These are phyloP conservation scores for Imbricaverruca yamaguchii DNA, from an alignment of 2,888 invertebrate genomes.

Conservation along the genomic window DNA sequence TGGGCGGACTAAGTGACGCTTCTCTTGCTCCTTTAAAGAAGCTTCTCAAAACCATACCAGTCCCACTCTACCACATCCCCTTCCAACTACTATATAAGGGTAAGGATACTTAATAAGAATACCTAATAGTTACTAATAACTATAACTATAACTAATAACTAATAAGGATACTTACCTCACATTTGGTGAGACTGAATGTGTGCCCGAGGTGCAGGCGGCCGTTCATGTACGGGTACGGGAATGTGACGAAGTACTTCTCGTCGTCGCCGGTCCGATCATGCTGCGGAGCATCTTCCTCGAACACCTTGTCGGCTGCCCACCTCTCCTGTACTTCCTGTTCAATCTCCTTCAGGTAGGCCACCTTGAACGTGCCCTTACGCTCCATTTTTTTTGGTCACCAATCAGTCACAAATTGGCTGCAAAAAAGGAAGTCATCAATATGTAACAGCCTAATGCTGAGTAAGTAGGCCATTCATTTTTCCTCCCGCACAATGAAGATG, in stretches of 20 bases:
- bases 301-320: constrained; percentile 75
- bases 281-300: constrained; percentile 72
- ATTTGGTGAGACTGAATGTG: constrained; percentile 92
- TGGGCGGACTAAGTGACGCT: too few species aligned
- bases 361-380: constrained; percentile 93
- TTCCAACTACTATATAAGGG: background rate
- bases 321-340: constrained; percentile 74
- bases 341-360: constrained; percentile 81
- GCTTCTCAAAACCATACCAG: too few species aligned
- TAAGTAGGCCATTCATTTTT: too few species aligned
- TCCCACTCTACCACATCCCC: too few species aligned
- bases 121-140: too few species aligned
- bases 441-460: background rate
- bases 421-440: background rate
- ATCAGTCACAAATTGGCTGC: constrained; percentile 26
- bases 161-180: constrained; percentile 60
- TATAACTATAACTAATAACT: too few species aligned
- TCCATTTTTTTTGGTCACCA: constrained; percentile 40
- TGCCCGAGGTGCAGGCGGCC: constrained; percentile 95
- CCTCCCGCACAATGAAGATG: too few species aligned
- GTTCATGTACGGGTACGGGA: constrained; percentile 99
- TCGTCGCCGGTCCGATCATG: constrained; percentile 47
- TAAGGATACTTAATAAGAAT: constrained; percentile 46
- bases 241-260: constrained; percentile 87
- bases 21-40: too few species aligned